Conservation (phyloP, 2,888 invertebrate species). For the Drosophila fungiperda region DNA sequence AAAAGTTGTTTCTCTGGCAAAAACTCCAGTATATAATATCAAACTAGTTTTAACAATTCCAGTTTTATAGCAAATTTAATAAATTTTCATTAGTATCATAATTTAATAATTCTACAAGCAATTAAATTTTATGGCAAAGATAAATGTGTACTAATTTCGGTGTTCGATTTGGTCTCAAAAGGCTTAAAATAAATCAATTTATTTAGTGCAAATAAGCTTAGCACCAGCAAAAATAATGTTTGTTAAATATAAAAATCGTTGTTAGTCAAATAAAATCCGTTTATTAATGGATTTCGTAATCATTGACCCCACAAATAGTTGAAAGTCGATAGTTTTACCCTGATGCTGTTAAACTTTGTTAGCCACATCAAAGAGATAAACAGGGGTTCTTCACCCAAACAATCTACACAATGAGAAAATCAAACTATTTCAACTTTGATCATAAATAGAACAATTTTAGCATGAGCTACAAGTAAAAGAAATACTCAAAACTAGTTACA, state of each 20-base stretch:
- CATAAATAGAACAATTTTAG: not conserved
- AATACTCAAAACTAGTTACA: not conserved
- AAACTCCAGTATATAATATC: not conserved
- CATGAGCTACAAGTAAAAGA: not conserved
- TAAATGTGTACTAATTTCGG: not conserved
- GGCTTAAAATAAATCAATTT: not conserved
- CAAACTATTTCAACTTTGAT: not conserved
- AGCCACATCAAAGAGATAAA: not conserved
- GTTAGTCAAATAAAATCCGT: not conserved
- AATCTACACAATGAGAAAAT: not conserved
- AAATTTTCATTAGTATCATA: not conserved
- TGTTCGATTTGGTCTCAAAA: not conserved
- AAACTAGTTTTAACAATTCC: not conserved
- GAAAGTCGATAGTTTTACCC: not conserved
- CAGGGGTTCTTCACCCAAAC: too few relatives aligned
- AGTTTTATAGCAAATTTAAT: not conserved
- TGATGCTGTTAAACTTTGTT: not conserved
- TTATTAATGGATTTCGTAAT: not conserved
- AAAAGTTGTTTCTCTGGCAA: not conserved
- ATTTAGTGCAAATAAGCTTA: not conserved
- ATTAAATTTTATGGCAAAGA: too few relatives aligned
- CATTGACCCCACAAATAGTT: not conserved
- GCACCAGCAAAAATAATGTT: not conserved
- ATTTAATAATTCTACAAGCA: not conserved
- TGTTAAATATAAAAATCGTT: not conserved